phyloP scores from a whole-genome alignment of 2,888 invertebrate species.

The Euphydryas editha region DNA sequence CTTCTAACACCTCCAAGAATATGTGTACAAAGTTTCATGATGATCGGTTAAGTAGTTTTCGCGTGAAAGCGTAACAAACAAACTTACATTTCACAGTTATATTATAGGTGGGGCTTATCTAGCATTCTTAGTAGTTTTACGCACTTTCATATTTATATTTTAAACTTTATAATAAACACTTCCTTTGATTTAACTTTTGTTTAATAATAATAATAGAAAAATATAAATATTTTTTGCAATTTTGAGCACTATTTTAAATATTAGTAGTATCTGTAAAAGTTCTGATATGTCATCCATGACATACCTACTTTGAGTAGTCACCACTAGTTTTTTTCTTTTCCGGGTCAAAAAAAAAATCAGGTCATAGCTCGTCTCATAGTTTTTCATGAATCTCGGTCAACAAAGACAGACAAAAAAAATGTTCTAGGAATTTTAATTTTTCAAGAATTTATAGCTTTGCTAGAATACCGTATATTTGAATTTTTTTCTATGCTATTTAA shows the following conservation, averaged over 20 bases:
- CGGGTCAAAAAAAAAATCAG: conserved; percentile 3
- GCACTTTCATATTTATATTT: no score
- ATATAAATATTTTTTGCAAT: not conserved
- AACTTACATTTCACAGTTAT: no score
- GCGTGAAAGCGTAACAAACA: no score
- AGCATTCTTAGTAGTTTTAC: no score
- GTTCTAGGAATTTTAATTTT: not conserved
- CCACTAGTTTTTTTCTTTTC: conserved; percentile 2
- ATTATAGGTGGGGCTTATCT: no score
- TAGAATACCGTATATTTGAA: not conserved
- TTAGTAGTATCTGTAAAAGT: not conserved
- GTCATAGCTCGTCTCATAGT: conserved; percentile 11
- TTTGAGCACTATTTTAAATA: not conserved
- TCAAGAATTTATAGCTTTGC: conserved; percentile 1
- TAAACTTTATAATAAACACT: no score
- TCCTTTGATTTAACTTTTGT: no score
- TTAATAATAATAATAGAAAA: no score
- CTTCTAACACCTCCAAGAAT: no score
- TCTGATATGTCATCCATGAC: not conserved
- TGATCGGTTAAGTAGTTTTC: no score
- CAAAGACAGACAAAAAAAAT: conserved; percentile 7
- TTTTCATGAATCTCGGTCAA: conserved; percentile 12
- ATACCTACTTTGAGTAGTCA: not conserved
- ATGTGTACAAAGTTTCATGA: no score
- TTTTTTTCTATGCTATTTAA: no score